Evolutionary conservation across 2,113 vertebrate species (phyloP).

Genomic region (Thunnus thynnus): DNA sequence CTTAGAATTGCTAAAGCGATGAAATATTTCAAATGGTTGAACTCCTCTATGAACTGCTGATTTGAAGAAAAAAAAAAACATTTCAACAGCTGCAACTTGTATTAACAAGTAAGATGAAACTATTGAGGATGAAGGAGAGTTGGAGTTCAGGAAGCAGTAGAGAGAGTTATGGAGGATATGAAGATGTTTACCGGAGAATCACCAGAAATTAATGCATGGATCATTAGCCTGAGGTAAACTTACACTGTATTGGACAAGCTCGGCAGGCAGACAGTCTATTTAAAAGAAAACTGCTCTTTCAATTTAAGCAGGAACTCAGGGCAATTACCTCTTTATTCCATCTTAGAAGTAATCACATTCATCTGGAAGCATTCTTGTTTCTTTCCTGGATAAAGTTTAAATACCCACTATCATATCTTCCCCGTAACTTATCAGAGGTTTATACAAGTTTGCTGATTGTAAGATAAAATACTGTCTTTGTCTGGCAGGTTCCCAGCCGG

Average conservation of each 20-base stretch:
- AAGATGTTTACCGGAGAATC: neutral
- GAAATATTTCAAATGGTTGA: constrained; percentile 5
- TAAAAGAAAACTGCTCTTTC: neutral
- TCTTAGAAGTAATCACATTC: neutral
- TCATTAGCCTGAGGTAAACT: neutral
- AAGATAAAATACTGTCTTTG: neutral
- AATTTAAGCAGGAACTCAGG: neutral
- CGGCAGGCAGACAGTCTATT: too few species aligned
- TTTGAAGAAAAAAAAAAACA: neutral
- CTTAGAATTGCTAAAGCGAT: neutral
- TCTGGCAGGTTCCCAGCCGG: neutral
- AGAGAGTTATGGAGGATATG: neutral
- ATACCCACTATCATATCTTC: neutral
- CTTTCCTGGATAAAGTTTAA: neutral
- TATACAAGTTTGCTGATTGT: neutral
- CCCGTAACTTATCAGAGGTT: neutral
- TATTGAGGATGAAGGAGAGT: neutral
- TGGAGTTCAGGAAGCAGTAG: neutral
- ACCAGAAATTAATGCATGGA: neutral
- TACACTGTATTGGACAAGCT: neutral
- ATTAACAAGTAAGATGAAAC: constrained; percentile 26
- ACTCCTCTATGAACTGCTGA: neutral
- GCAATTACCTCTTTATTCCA: neutral
- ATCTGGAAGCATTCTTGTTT: neutral
- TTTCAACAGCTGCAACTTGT: constrained; percentile 37